Base-by-base conservation (phyloP, 2,797 vertebrate species). In the Crypturellus tataupa region DNA sequence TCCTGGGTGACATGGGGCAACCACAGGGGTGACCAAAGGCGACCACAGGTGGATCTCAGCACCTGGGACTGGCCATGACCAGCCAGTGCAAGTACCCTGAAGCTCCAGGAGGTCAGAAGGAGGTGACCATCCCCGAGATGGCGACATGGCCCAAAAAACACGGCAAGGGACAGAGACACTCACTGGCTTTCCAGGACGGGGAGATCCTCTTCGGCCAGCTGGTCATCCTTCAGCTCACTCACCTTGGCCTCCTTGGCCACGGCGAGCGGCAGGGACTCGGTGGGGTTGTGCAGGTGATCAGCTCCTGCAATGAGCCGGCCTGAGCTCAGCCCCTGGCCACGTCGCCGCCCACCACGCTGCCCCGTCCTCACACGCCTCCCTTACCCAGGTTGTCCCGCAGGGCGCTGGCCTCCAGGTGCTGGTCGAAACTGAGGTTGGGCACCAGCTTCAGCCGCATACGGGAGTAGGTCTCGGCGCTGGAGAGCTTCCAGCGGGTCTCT, bases 221-320 rank as follows among this genome's bases (percentile, higher is more conserved):
- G 98, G 96, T 99, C 99, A 0, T 99, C 99, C 92, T 99, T 98
- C 98, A 99, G 98, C 96, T 99, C 98, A 23, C 98, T 99, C 56
- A 99, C 99, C 97, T 99, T 99, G 56, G 99, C 99, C 92, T 99
- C 99, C 97, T 99, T 99, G 87, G 99, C 99, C 62, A 99, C 99
- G 29, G 99, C 98, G 6, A 99, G 85, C 0, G 99, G 98, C 31
- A 99, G 97, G 2, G 98, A 97, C 37, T 98, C 96, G 0, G 97
- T 5, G 0, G 91, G 98, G 91, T 94, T 97, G 73, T 98, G 98
- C 44, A 98, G 98, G 33, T 98, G 98, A 53, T 98, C 98, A 0
- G 98, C 99, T 94, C 98, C 98, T 99, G 91, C 31, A 89, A 79
- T 2, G 31, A 35, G 67, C 10, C 27, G 17, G n/a, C 5, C 81